These are phyloP conservation scores for Apis laboriosa DNA, from an alignment of 1,140 invertebrate species.

Conservation along the genomic window DNA sequence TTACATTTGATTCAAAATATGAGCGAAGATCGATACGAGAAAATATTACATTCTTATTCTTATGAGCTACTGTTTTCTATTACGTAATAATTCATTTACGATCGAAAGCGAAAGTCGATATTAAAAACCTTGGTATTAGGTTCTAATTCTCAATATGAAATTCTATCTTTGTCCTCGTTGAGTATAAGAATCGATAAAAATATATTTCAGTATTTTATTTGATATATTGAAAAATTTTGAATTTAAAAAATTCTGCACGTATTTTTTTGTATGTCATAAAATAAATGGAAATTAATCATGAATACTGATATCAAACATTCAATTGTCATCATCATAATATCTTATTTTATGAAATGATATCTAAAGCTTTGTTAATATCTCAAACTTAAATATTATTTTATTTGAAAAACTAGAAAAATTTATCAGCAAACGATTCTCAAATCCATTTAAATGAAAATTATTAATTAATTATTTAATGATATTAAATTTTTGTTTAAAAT, in stretches of 20 bases:
- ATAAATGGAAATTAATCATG: too few species aligned
- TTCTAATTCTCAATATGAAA: neutral
- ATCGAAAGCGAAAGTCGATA: slow-evolving; percentile 16
- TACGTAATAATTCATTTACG: neutral
- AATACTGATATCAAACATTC: too few species aligned
- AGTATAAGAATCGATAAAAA: neutral
- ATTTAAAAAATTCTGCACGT: neutral
- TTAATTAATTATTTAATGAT: too few species aligned
- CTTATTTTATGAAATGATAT: too few species aligned
- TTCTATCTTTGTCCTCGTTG: neutral
- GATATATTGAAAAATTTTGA: neutral
- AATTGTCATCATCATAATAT: too few species aligned
- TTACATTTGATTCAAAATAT: neutral
- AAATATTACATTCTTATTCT: neutral
- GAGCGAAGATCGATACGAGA: neutral
- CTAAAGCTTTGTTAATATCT: too few species aligned
- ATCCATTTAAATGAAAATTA: too few species aligned
- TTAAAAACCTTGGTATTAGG: neutral
- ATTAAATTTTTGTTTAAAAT: too few species aligned
- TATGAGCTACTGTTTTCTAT: neutral
- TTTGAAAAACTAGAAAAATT: too few species aligned
- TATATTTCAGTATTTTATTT: neutral
- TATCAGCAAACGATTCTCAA: too few species aligned
- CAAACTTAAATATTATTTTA: too few species aligned
- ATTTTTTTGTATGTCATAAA: too few species aligned